Evolutionary conservation across 1,140 invertebrate species (phyloP).

Genomic region (Drosophila miranda): DNA sequence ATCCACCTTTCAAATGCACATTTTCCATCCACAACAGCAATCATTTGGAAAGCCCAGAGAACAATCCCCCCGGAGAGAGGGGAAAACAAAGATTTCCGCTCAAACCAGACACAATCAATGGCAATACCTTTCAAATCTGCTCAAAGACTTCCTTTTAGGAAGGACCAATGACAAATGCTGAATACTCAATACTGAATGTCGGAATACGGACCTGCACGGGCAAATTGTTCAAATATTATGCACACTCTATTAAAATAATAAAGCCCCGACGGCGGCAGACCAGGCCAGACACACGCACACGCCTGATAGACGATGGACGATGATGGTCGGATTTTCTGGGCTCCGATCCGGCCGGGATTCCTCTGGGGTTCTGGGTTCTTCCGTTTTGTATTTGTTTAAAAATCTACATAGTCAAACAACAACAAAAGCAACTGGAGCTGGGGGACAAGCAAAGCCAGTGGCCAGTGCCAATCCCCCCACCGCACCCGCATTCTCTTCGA

Average conservation of each 20-base stretch:
- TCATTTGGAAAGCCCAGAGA: no score
- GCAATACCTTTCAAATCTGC: constrained; percentile 21
- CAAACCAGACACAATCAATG: no score
- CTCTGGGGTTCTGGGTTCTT: background rate
- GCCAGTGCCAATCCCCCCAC: no score
- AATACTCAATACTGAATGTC: constrained; percentile 2
- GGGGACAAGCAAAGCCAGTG: constrained; percentile 61
- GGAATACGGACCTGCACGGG: background rate
- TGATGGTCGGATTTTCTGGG: constrained; percentile 4
- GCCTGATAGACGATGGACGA: constrained; percentile 19
- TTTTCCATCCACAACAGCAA: no score
- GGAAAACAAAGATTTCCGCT: constrained; percentile 16
- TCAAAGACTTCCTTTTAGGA: constrained; percentile 21
- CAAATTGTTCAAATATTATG: constrained; percentile 46
- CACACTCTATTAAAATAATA: constrained; percentile 54
- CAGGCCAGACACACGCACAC: constrained; percentile 23
- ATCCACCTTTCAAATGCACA: constrained; percentile 34
- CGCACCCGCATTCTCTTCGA: background rate
- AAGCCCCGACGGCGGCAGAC: background rate
- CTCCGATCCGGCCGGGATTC: constrained; percentile 1
- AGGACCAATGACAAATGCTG: constrained; percentile 43
- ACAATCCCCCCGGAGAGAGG: constrained; percentile 9
- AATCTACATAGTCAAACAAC: constrained; percentile 66
- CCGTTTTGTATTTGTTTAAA: constrained; percentile 66
- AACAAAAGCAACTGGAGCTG: constrained; percentile 27